phyloP scores from a whole-genome alignment of 1,140 invertebrate species.

The Hylaeus volcanicus region DNA sequence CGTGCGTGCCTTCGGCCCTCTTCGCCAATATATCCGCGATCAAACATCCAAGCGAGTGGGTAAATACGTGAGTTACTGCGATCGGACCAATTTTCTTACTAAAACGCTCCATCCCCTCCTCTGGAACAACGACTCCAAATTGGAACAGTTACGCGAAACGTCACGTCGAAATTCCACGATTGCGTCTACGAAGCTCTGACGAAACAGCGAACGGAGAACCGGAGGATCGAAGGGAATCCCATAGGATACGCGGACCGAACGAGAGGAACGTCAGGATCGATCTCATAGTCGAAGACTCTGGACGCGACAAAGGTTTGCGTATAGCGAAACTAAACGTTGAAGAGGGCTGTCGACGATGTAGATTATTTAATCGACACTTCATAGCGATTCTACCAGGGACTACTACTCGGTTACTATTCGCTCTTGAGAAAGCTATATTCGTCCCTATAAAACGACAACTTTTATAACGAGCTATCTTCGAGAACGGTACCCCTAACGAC shows the following conservation, averaged over 20 bases:
- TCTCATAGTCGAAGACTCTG: too few relatives aligned
- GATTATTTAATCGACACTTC: too few relatives aligned
- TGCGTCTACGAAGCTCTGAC: too few relatives aligned
- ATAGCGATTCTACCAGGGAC: too few relatives aligned
- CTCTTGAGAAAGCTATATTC: too few relatives aligned
- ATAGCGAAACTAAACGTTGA: too few relatives aligned
- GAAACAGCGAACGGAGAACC: neutral
- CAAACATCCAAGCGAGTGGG: conserved; percentile 67
- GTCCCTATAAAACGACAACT: too few relatives aligned
- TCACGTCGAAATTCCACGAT: conserved; percentile 20
- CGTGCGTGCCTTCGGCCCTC: conserved; percentile 69
- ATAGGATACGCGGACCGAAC: neutral
- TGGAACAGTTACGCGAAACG: conserved; percentile 43
- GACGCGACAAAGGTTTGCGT: too few relatives aligned
- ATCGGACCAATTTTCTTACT: conserved; percentile 58
- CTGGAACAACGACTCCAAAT: conserved; percentile 3
- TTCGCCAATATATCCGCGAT: conserved; percentile 71
- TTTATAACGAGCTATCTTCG: too few relatives aligned
- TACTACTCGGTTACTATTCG: too few relatives aligned
- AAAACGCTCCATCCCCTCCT: neutral
- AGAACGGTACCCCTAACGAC: too few relatives aligned
- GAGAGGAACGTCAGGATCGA: neutral
- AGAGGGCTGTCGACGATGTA: too few relatives aligned
- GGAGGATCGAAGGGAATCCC: neutral
- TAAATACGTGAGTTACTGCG: conserved; percentile 66